Percentiles rank a stretch among this genome's conserved stretches.
phyloP scores from a whole-genome alignment of 2,888 invertebrate species.

The Erannis defoliaria region DNA sequence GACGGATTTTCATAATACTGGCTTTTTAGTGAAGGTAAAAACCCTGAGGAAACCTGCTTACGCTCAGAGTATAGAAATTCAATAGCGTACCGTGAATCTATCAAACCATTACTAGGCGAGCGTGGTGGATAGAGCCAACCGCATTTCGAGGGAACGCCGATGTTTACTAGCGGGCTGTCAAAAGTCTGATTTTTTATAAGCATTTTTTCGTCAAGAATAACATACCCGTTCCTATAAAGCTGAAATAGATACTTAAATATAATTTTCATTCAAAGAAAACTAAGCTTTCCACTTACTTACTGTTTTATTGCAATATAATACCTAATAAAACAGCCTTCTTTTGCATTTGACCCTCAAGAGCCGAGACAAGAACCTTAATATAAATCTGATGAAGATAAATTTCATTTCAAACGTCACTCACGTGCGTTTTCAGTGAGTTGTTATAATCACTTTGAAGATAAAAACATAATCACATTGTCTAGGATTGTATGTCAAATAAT shows the following conservation, averaged over 20 bases:
- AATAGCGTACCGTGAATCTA: no score
- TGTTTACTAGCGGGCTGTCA: no score
- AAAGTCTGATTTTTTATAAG: no score
- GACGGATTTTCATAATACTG: no score
- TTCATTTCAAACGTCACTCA: constrained; percentile 14
- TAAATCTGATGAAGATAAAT: constrained; percentile 22
- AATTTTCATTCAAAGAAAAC: not conserved
- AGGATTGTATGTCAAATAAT: constrained; percentile 4
- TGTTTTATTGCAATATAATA: constrained; percentile 4
- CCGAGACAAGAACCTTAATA: constrained; percentile 10
- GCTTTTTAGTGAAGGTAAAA: no score
- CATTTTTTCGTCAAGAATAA: no score
- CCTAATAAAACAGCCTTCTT: constrained; percentile 2
- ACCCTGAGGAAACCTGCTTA: no score
- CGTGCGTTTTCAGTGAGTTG: constrained; percentile 13
- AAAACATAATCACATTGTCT: constrained; percentile 15
- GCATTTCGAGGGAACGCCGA: no score
- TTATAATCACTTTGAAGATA: constrained; percentile 7
- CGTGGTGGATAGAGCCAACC: no score
- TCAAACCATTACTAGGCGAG: no score
- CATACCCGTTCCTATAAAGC: not conserved
- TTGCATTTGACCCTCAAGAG: not conserved
- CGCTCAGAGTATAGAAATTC: no score
- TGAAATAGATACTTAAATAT: not conserved
- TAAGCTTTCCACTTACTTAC: not conserved